These are phyloP conservation scores for Urocolius indicus DNA, from an alignment of 2,113 vertebrate genomes.

Conservation along the genomic window DNA sequence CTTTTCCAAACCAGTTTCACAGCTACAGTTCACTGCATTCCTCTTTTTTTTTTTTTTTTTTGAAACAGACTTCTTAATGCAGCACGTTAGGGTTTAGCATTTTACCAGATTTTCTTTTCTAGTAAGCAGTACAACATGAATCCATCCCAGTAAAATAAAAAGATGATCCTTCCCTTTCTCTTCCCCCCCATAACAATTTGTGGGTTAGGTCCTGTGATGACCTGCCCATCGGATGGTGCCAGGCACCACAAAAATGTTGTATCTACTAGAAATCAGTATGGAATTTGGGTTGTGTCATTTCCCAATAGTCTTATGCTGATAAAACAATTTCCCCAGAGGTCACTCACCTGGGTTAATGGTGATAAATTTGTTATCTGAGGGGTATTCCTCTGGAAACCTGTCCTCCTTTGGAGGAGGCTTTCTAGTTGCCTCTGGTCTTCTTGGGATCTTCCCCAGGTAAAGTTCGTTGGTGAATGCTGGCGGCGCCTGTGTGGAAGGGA, in stretches of 20 bases:
- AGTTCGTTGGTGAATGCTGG: constrained; percentile 76
- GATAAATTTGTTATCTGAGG: constrained; percentile 81
- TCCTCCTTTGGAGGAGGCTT: constrained; percentile 63
- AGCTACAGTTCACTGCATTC: not conserved
- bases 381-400: constrained; percentile 67
- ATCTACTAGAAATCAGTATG: not conserved
- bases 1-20: constrained; percentile 42
- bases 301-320: accelerated
- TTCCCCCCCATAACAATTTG: not conserved
- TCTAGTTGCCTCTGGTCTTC: constrained; percentile 58
- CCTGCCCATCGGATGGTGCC: not conserved
- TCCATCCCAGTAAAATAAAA: not conserved
- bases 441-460: constrained; percentile 60
- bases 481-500: constrained; percentile 81
- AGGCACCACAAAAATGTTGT: not conserved
- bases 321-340: accelerated
- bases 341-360: constrained; percentile 88
- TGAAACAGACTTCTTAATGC: not conserved
- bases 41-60: not conserved
- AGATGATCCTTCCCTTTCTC: not conserved
- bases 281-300: not conserved
- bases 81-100: not conserved
- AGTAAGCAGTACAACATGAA: not conserved
- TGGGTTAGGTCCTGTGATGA: not conserved
- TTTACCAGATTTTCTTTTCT: not conserved